phyloP scores from a whole-genome alignment of 2,113 vertebrate species.

The Mystacornis crossleyi region DNA sequence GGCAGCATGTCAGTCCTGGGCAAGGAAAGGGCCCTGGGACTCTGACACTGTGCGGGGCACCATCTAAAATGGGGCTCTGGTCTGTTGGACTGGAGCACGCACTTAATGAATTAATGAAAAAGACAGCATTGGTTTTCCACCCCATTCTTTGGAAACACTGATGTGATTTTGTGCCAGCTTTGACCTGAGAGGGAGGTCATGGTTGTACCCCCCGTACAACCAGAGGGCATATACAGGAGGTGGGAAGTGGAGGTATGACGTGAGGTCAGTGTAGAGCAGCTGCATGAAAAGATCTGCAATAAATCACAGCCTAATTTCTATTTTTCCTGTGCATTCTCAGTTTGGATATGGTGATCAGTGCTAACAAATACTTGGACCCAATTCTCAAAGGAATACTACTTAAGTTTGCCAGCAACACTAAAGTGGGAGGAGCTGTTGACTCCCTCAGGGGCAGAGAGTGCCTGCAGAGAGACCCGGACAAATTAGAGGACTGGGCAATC shows the following conservation, averaged over 20 bases:
- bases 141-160: neutral
- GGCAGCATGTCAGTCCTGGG: neutral
- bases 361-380: neutral
- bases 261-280: neutral
- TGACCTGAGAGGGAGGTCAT: neutral
- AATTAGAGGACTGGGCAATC: neutral
- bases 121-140: fast-evolving
- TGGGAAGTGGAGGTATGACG: neutral
- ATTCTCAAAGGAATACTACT: neutral
- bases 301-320: neutral
- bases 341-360: neutral
- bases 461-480: fast-evolving
- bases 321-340: neutral
- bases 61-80: neutral
- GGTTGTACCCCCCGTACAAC: neutral
- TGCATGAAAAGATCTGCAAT: neutral
- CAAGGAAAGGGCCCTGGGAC: neutral
- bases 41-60: neutral
- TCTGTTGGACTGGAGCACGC: neutral
- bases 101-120: neutral
- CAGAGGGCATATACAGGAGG: neutral
- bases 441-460: neutral
- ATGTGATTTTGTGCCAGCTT: neutral
- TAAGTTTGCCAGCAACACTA: neutral
- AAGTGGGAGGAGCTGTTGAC: neutral